Base-by-base conservation (phyloP, 2,797 vertebrate species). In the Sarcoramphus papa region DNA sequence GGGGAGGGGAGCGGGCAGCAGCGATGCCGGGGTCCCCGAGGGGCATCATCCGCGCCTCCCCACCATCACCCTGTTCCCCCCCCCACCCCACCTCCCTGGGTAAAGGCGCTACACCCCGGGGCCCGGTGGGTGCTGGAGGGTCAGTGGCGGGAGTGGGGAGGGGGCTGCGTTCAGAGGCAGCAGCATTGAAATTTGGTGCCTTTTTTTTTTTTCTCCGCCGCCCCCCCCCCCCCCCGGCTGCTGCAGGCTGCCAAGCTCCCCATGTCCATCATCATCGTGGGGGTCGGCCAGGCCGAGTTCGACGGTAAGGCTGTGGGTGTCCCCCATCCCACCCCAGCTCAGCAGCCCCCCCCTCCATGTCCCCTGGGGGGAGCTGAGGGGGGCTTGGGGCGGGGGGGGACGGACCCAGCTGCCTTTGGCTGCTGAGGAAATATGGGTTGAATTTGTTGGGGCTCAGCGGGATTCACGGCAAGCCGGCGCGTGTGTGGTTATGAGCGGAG, bases 181-280 rank as follows among this genome's bases (percentile, higher is more conserved):
- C 28, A 15, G 8, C n/a, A 4, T 4, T n/a, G n/a, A 6, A 28
- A 20, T 56, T 17, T 13, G 19, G 23, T 27, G 37, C 24, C 10
- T 27, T 27, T 37, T 48, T 18, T 21, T 24, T 59, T 16, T 59
- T 9, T 5, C 31, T 18, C 15, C 22, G n/a, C n/a, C n/a, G n/a
- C 35, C 47, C 19, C 25, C 14, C 5, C 14, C 6, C 24, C 35
- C 47, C 22, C 64, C 54, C 6, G 33, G 6, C 65, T 10, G n/a
- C 57, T 56, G 22, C 83, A 99, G 99, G 99, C 99, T 56, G 99
- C 99, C 94, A 99, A 99, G 96, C 98, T 99, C 68, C 99, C 99
- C 48, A 99, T 99, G 99, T 99, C 99, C 91, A 99, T 99, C 98
- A 99, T 99, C 97, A 99, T 99, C 50, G 98, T 99, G 11, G 99